Evolutionary conservation across 1,140 invertebrate species (phyloP).

Genomic region (Anthonomus grandis): DNA sequence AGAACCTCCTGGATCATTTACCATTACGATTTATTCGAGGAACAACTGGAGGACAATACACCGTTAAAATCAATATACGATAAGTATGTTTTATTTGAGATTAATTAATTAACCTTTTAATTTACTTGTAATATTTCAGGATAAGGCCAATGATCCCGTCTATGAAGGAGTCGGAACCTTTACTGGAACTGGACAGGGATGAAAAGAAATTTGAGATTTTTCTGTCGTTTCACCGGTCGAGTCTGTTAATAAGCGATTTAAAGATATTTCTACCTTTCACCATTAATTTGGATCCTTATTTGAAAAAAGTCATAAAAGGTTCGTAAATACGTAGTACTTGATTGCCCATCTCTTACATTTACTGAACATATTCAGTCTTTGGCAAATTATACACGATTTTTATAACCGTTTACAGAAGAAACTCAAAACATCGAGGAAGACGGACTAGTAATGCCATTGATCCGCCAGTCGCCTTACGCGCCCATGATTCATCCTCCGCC

Average conservation of each 20-base stretch:
- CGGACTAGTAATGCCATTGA: constrained; percentile 38
- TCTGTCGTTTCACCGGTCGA: constrained; percentile 79
- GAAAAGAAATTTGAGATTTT: constrained; percentile 93
- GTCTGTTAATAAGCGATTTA: constrained; percentile 79
- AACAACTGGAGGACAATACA: constrained; percentile 79
- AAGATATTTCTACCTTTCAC: constrained; percentile 95
- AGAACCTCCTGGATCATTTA: constrained; percentile 96
- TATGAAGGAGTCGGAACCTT: constrained; percentile 81
- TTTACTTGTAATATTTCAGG: constrained; percentile 50
- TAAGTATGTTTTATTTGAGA: constrained; percentile 63
- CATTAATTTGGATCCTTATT: constrained; percentile 94
- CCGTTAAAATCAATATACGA: constrained; percentile 88
- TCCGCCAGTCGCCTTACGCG: constrained; percentile 1
- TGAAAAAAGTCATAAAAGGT: constrained; percentile 94
- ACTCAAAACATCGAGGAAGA: constrained; percentile 66
- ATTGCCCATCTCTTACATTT: constrained; percentile 1
- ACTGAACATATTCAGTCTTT: neutral
- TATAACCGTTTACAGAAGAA: constrained; percentile 45
- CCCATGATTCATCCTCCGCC: neutral
- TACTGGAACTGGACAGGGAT: constrained; percentile 89
- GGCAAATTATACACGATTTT: neutral
- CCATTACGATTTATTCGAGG: constrained; percentile 86
- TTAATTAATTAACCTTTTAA: neutral
- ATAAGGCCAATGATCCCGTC: constrained; percentile 76
- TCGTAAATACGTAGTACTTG: constrained; percentile 44